Evolutionary conservation across 2,113 vertebrate genomes (phyloP).

Genomic region (Cebidichthys violaceus): DNA sequence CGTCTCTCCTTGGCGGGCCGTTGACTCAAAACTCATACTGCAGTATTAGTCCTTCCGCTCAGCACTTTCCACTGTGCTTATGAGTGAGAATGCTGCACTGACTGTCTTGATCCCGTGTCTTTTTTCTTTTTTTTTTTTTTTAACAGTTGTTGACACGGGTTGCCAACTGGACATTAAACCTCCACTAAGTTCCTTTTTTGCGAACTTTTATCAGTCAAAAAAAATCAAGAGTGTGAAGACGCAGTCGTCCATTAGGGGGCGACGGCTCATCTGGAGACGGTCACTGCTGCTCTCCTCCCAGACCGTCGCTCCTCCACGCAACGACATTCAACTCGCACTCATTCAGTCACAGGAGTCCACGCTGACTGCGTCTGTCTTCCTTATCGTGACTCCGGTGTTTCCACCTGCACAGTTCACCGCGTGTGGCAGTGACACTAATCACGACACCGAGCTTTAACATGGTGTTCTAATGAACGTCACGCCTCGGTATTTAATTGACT

Average conservation of each 20-base stretch:
- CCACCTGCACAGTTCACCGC: not conserved
- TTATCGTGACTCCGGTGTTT: constrained; percentile 26
- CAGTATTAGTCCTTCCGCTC: constrained; percentile 38
- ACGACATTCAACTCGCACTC: constrained; percentile 25
- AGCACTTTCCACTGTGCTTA: constrained; percentile 37
- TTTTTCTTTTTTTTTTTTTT: no score
- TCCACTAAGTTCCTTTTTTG: not conserved
- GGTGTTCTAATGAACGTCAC: not conserved
- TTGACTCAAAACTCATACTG: constrained; percentile 39
- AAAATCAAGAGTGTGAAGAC: constrained; percentile 38
- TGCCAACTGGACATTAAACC: not conserved
- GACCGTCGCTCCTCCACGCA: not conserved
- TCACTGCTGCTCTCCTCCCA: not conserved
- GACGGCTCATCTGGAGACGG: constrained; percentile 64
- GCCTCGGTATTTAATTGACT: constrained; percentile 22
- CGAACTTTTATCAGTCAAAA: not conserved
- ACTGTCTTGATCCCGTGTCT: constrained; percentile 22
- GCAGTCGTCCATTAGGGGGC: constrained; percentile 78
- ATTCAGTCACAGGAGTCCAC: constrained; percentile 42
- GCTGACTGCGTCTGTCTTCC: constrained; percentile 14
- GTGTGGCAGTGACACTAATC: constrained; percentile 3
- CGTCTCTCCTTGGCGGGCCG: constrained; percentile 54
- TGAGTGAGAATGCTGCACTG: constrained; percentile 37
- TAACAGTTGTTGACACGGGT: not conserved
- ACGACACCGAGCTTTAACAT: constrained; percentile 27